Base-by-base conservation (phyloP, 2,888 invertebrate genomes). In the Melanotus villosus region DNA sequence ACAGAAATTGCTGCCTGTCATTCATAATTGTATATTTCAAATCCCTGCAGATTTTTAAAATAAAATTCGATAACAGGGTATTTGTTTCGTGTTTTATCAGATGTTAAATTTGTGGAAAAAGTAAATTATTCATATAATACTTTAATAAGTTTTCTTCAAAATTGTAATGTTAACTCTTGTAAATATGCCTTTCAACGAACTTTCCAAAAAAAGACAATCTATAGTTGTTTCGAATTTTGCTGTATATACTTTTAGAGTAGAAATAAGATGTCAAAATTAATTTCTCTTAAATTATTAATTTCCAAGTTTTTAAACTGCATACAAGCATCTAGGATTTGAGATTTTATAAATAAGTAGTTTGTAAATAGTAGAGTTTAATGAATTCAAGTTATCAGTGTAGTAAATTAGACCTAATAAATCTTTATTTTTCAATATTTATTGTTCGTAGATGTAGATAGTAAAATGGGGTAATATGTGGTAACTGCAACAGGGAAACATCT, bases 241-340 rank as follows among this genome's bases (percentile, higher is more conserved):
- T 73, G 70, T 75, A 69, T 65, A 74, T 75, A 75, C 47, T 70
- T 70, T 41, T 68, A 70, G 70, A 58, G 59, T 65, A 70, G 71
- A 64, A 71, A 68, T 71, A 71, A 19, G 12, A 68, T 72, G 71
- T 65, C 71, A 65, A 65, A 60, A 73, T 71, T 73, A 71, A 73
- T 73, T 75, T 73, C 64, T 68, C 65, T 72, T 14, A 71, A 60
- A 70, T 65, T 65, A 73, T 76, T 62, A 72, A 71, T 74, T 70
- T 76, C 71, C 56, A 68, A 73, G 71, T 75, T 79, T 79, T 78
- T 75, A 75, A 79, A 82, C 81, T 83, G 83, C 83, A 83, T 82
- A 63, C 80, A 79, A 78, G 83, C 83, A 82, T 80, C 77, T 82
- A 82, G 83, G 83, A 83, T 83, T 83, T 83, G 83, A 80, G 73